phyloP scores from a whole-genome alignment of 2,797 vertebrate genomes.

The Aphelocoma californica region DNA sequence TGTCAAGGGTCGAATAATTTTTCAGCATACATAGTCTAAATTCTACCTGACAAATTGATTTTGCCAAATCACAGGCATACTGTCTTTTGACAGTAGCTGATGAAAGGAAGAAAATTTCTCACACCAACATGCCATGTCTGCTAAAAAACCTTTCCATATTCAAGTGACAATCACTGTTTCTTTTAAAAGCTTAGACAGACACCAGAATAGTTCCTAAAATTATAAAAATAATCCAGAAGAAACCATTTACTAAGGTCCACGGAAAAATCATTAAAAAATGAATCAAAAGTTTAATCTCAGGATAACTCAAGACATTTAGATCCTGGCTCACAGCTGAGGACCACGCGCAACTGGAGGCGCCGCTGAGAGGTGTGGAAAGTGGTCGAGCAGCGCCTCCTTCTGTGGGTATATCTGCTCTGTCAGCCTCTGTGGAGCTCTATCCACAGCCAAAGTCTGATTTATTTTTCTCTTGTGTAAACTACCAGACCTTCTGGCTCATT shows the following conservation, averaged over 20 bases:
- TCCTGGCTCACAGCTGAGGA: neutral
- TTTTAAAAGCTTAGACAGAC: neutral
- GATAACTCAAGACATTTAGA: neutral
- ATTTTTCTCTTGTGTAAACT: neutral
- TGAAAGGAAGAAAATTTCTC: neutral
- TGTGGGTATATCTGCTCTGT: neutral
- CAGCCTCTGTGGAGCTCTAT: neutral
- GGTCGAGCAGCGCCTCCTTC: constrained; percentile 57
- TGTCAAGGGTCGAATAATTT: neutral
- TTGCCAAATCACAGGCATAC: neutral
- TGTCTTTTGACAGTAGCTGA: neutral
- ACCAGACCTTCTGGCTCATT: neutral
- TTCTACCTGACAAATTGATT: neutral
- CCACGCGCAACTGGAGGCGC: fast-evolving
- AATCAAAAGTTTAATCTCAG: neutral
- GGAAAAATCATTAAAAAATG: neutral
- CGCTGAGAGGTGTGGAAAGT: neutral
- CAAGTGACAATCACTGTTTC: neutral
- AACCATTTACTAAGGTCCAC: neutral
- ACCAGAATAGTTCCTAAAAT: neutral
- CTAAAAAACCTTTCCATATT: neutral
- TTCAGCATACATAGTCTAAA: neutral
- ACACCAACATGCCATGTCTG: neutral
- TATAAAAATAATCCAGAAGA: neutral
- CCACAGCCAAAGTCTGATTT: neutral